Conservation (phyloP, 2,888 invertebrate species). For the Eupeodes luniger region DNA sequence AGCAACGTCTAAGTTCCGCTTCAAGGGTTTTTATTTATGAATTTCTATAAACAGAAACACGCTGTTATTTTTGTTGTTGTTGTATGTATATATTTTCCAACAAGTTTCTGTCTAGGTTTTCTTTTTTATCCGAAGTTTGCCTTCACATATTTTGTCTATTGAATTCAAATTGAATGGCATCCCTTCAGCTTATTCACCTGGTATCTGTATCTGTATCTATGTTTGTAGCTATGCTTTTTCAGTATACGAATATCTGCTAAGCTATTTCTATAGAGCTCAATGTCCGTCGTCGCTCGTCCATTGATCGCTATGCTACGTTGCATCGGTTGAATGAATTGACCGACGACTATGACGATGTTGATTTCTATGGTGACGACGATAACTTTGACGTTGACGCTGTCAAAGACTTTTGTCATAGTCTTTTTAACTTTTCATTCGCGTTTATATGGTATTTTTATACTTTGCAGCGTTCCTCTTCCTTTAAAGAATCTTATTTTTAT, state of each 20-base stretch:
- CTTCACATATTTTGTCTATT: constrained; percentile 43
- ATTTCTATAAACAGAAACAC: not conserved
- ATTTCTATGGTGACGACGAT: not conserved
- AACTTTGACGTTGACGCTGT: constrained; percentile 6
- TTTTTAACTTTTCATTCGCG: not conserved
- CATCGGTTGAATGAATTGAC: constrained; percentile 29
- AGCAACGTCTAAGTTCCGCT: not conserved
- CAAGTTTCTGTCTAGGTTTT: not conserved
- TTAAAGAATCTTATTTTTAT: constrained; percentile 37
- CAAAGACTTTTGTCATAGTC: constrained; percentile 23
- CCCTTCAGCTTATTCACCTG: constrained; percentile 26
- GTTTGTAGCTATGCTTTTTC: not conserved
- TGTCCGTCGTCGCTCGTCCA: not conserved
- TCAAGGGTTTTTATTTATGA: constrained; percentile 16
- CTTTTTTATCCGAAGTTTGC: constrained; percentile 42
- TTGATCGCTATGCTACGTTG: not conserved
- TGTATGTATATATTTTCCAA: not conserved
- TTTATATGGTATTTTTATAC: constrained; percentile 28
- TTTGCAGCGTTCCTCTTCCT: not conserved
- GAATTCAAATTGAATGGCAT: constrained; percentile 31
- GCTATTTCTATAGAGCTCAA: not conserved
- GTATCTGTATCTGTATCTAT: not conserved
- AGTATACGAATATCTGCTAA: not conserved
- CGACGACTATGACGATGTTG: not conserved
- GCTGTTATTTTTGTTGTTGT: not conserved